Conservation (phyloP, 2,113 vertebrate genomes). For the Tetrao urogallus region DNA sequence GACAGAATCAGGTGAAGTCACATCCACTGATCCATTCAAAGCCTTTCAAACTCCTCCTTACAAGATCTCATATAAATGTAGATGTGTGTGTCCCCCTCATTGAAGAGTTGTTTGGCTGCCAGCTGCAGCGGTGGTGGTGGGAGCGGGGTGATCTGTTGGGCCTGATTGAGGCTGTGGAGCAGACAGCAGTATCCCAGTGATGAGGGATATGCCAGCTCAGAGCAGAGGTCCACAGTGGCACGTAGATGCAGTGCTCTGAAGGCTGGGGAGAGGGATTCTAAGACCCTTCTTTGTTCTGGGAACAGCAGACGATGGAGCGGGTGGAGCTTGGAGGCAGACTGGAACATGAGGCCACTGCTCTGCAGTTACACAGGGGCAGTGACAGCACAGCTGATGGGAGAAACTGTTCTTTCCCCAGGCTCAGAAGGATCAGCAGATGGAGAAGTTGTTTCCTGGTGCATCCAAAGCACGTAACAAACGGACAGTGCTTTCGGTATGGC, state of each 20-base stretch:
- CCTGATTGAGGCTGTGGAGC: background rate
- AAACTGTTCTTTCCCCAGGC: background rate
- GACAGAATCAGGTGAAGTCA: constrained; percentile 39
- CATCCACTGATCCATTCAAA: background rate
- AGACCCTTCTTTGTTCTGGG: background rate
- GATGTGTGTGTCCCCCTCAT: background rate
- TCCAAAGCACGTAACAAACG: background rate
- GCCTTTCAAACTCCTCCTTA: background rate
- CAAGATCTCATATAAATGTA: background rate
- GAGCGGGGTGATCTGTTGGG: background rate
- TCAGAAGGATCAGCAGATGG: background rate
- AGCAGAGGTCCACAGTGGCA: background rate
- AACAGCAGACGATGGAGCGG: background rate
- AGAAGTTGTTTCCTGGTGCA: background rate
- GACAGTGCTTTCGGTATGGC: background rate
- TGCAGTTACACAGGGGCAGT: fast-evolving
- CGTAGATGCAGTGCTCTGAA: background rate
- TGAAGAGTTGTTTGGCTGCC: background rate
- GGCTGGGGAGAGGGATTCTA: background rate
- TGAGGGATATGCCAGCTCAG: background rate
- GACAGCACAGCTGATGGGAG: background rate
- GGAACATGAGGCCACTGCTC: background rate
- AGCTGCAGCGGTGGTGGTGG: background rate
- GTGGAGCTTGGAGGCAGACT: background rate
- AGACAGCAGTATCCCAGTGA: background rate